Percentiles rank a stretch among this genome's conserved stretches.
Conservation (phyloP, 2,888 invertebrate genomes). For the Troilus luridus region DNA sequence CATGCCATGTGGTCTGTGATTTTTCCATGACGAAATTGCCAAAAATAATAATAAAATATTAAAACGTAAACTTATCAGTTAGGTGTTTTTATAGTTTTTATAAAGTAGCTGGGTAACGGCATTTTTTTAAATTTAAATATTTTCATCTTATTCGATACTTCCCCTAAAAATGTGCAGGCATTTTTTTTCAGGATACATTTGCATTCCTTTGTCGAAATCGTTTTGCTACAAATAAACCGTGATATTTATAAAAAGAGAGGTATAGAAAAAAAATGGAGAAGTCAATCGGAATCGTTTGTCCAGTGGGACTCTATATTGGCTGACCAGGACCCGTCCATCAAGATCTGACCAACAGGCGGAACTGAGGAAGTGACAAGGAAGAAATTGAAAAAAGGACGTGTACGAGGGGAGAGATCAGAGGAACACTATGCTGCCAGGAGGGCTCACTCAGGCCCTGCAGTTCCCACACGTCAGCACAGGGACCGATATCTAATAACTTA, state of each 20-base stretch:
- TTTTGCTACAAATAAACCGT: not conserved
- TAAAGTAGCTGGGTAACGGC: not conserved
- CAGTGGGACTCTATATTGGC: slow-evolving; percentile 19
- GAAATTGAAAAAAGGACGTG: slow-evolving; percentile 38
- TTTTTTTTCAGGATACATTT: not conserved
- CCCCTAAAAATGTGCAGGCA: not conserved
- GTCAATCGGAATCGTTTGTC: slow-evolving; percentile 1
- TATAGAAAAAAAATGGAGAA: not conserved
- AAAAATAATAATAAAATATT: too few species aligned
- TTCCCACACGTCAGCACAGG: not conserved
- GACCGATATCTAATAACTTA: not conserved
- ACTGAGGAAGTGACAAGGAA: slow-evolving; percentile 50
- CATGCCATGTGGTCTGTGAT: too few species aligned
- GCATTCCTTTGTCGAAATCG: not conserved
- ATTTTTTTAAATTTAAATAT: not conserved
- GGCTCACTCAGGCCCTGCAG: not conserved
- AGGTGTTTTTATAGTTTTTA: not conserved
- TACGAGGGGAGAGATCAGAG: not conserved
- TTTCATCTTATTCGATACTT: not conserved
- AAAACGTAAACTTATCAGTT: too few species aligned
- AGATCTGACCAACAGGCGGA: slow-evolving; percentile 35
- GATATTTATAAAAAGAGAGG: slow-evolving; percentile 13
- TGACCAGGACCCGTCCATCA: slow-evolving; percentile 24
- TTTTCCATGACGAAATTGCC: too few species aligned
- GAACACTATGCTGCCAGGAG: not conserved